Evolutionary conservation across 2,113 vertebrate species (phyloP).

Genomic region (Dipodomys merriami): DNA sequence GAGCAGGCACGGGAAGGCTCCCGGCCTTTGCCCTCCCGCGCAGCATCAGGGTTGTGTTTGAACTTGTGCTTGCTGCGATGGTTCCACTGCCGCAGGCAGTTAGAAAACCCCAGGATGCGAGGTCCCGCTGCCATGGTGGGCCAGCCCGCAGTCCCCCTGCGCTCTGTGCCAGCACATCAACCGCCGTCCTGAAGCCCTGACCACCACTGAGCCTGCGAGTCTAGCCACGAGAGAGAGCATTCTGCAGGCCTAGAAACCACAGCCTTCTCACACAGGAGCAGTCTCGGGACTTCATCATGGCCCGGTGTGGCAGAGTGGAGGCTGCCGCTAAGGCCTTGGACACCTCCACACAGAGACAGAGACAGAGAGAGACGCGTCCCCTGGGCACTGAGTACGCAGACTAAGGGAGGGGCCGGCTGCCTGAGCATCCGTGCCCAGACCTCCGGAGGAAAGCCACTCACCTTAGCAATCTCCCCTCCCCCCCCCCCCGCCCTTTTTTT

Average conservation of each 20-base stretch:
- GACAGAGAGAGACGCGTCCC: no score
- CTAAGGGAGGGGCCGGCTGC: not conserved
- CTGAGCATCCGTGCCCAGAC: no score
- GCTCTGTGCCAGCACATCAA: not conserved
- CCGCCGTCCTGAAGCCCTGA: not conserved
- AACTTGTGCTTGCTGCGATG: no score
- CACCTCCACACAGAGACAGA: not conserved
- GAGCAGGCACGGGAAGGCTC: accelerated
- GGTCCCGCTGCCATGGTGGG: not conserved
- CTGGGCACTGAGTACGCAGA: not conserved
- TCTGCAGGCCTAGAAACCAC: not conserved
- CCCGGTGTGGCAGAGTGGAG: accelerated
- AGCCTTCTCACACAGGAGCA: not conserved
- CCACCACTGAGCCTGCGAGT: not conserved
- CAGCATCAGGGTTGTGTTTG: not conserved
- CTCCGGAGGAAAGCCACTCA: no score
- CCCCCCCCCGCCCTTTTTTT: not conserved
- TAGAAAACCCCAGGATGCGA: not conserved
- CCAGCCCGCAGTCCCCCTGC: no score
- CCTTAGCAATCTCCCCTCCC: accelerated
- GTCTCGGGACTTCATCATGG: accelerated
- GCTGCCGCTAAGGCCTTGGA: not conserved
- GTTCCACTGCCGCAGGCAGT: not conserved
- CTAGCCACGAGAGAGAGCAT: not conserved
- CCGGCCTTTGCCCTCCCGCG: not conserved